Evolutionary conservation across 2,888 invertebrate genomes (phyloP), one percentile per base, ranked within the genome.

Genomic region (Dryobota labecula): DNA sequence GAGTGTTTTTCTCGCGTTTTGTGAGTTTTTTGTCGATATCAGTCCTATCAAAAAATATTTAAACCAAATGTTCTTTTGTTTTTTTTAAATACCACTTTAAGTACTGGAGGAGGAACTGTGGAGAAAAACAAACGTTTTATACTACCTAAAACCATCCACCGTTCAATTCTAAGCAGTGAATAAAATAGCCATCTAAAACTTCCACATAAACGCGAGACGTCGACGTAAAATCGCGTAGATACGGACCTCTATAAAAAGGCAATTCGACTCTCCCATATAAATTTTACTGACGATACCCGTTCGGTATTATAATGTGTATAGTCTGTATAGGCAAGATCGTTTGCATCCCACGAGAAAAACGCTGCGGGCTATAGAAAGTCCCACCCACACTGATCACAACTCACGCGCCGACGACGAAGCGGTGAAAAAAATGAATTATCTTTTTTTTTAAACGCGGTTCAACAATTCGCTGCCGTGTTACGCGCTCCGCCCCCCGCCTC

Each of bases 351-450:
- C 94, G 93, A 93, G 91, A 91, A 91, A 90, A 89, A 85, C 86
- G 91, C 94, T 91, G 89, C 90, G 85, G 91, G 95, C 92, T 86
- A 90, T 94, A 95, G 95, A 95, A 95, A 95, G 95, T 95, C 92
- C 94, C 95, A 92, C 96, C 95, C 94, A 95, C 95, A 91, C 91
- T 77, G 87, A 81, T 81, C 84, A 79, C 82, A 82, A 82, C 86
- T 83, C 87, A 89, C 85, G 86, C 88, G 87, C 89, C 87, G 87
- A 73, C 87, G 87, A 73, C 81, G 77, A 70, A 70, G 75, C 77
- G 75, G 69, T 78, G 78, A 87, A 87, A 88, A 87, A 87, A 87
- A 75, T 89, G 87, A 85, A 86, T 87, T 86, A 92, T 91, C 90
- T 84, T 91, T 92, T 93, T 93, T 94, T 90, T 51, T 85, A 90